Percentiles rank a stretch among this genome's conserved stretches.
Evolutionary conservation across 2,797 vertebrate species (phyloP).

Genomic region (Kryptopterus vitreolus): DNA sequence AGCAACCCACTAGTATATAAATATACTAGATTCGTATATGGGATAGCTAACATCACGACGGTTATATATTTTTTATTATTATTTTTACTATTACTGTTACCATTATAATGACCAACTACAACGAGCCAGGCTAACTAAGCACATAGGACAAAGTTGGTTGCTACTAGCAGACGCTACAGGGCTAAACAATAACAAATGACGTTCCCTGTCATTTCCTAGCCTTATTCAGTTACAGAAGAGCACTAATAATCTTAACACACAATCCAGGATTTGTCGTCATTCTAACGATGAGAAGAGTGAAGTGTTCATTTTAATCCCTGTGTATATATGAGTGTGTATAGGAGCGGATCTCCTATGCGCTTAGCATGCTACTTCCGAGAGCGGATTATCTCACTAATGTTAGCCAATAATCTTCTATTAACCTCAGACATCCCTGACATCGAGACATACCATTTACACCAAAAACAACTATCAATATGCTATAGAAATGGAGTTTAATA

Average conservation of each 20-base stretch:
- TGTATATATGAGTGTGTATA: neutral
- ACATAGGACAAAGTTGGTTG: slow-evolving; percentile 12
- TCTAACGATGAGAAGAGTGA: neutral
- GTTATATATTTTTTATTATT: neutral
- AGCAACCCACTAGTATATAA: neutral
- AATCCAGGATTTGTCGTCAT: neutral
- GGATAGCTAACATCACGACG: too few relatives aligned
- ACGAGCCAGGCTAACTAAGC: neutral
- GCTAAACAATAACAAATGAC: slow-evolving; percentile 60
- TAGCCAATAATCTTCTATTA: slow-evolving; percentile 7
- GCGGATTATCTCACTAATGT: neutral
- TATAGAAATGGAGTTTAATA: too few relatives aligned
- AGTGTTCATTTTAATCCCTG: neutral
- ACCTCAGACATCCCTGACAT: neutral
- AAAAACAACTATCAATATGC: neutral
- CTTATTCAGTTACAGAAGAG: neutral
- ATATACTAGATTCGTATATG: neutral
- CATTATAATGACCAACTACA: neutral
- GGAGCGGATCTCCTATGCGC: neutral
- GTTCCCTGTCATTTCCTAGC: neutral
- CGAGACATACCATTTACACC: neutral
- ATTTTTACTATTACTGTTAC: neutral
- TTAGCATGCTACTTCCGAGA: slow-evolving; percentile 5
- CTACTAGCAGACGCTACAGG: slow-evolving; percentile 50
- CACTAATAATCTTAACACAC: neutral